Percentiles rank a stretch among this genome's conserved stretches.
phyloP scores from a whole-genome alignment of 2,113 vertebrate genomes.

The Oreotrochilus melanogaster region DNA sequence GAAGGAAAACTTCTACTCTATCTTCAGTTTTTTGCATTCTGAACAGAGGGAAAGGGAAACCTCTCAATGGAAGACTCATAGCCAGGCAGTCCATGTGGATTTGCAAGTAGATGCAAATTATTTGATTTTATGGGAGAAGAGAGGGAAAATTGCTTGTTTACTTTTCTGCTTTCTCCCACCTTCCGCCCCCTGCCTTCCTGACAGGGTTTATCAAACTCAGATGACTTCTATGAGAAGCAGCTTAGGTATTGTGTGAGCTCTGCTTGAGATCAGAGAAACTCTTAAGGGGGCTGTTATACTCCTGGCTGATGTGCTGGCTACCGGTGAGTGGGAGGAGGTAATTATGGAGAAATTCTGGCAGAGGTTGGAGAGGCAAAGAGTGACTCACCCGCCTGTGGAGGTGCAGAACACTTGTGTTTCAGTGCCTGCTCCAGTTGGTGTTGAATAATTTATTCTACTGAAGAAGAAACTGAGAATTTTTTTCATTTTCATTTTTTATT shows the following conservation, averaged over 20 bases:
- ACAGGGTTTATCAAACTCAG: neutral
- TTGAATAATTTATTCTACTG: constrained; percentile 26
- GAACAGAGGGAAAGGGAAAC: neutral
- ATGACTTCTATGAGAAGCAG: neutral
- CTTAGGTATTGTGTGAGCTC: neutral
- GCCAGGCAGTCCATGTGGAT: neutral
- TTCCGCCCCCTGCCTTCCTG: neutral
- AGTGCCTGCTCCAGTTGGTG: neutral
- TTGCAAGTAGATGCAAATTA: neutral
- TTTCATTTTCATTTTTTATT: neutral
- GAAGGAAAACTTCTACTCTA: neutral
- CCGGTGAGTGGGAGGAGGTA: neutral
- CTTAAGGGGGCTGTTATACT: neutral
- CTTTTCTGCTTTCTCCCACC: neutral
- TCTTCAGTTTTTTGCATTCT: neutral
- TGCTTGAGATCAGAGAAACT: neutral
- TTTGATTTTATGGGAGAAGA: neutral
- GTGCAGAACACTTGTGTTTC: neutral
- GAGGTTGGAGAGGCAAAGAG: neutral
- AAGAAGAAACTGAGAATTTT: neutral
- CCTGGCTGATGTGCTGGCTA: neutral
- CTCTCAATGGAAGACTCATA: neutral
- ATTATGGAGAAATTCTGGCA: neutral
- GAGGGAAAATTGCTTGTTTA: neutral
- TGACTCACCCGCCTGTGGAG: neutral